Base-by-base conservation (phyloP, 2,113 vertebrate species). In the Gallinago media region DNA sequence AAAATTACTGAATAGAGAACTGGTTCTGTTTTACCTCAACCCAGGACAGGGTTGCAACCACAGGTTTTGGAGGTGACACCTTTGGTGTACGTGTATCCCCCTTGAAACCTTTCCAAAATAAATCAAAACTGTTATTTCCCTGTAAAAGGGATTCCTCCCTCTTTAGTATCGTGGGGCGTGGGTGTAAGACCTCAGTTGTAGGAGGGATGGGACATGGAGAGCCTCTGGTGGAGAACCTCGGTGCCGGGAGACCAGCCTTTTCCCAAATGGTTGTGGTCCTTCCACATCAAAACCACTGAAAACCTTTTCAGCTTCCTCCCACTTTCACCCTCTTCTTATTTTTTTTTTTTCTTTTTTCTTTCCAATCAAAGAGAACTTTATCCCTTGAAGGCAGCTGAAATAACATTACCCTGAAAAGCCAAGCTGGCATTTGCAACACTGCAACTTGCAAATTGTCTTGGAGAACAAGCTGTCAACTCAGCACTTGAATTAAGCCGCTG, bases 391-490 rank as follows among this genome's bases (percentile, higher is more conserved):
- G 94, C 95, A 89, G 91, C 91, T 95, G 95, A 95, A 96, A 95
- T 94, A 93, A 94, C 95, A 73, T 81, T 52, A 38, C 63, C 87
- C 78, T 18, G 92, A 85, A 93, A 95, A 97, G 95, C 96, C 94
- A 94, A 75, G 92, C 94, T 96, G 96, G 96, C 96, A 96, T 96
- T 96, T 97, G 95, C 92, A 89, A 83, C 85, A 34, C 81, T 56
- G 91, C 94, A 88, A 95, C 92, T 92, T 71, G 92, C 92, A 97
- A 97, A 97, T 95, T 92, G 97, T 96, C 95, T 97, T 75, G 77
- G 91, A 97, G 97, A 96, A 92, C 95, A 97, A 96, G 97, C 96
- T 97, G 97, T 97, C 97, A 97, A 96, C 92, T 97, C 95, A 97
- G 96, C 97, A 96, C 94, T 97, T 81, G 94, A 96, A 96, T 94